Conservation (phyloP, 2,113 vertebrate species). For the Ailurus styani region DNA sequence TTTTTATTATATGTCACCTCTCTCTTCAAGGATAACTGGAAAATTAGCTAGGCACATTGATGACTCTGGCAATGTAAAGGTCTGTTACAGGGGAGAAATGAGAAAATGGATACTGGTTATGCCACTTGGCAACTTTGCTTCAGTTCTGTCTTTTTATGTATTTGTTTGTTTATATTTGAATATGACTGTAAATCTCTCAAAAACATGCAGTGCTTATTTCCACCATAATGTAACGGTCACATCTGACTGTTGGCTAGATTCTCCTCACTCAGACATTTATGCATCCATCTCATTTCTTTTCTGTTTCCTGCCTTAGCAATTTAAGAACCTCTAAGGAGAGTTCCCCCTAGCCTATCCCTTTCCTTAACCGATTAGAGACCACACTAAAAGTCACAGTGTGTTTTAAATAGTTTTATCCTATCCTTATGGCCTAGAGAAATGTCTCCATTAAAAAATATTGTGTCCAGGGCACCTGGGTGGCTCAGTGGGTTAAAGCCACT, state of each 20-base stretch:
- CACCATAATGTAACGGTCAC: not conserved
- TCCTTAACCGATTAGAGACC: conserved; percentile 20
- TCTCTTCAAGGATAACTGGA: not conserved
- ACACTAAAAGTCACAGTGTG: conserved; percentile 17
- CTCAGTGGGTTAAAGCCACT: no score
- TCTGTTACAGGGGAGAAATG: not conserved
- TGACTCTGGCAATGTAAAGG: not conserved
- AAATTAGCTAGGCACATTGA: not conserved
- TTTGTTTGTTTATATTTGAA: not conserved
- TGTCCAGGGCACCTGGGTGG: no score
- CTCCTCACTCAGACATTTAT: conserved; percentile 9
- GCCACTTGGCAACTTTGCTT: not conserved
- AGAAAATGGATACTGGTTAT: not conserved
- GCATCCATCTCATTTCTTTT: conserved; percentile 19
- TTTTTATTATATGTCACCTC: not conserved
- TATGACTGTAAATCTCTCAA: not conserved
- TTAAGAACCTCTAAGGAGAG: conserved; percentile 20
- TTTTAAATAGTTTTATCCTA: not conserved
- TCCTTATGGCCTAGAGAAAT: not conserved
- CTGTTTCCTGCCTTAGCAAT: not conserved
- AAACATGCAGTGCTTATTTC: not conserved
- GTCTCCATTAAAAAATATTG: not conserved
- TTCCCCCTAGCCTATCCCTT: not conserved
- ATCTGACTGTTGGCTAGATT: not conserved
- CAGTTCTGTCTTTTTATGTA: not conserved